phyloP scores from a whole-genome alignment of 2,888 invertebrate species.

The Hymenopus coronatus region DNA sequence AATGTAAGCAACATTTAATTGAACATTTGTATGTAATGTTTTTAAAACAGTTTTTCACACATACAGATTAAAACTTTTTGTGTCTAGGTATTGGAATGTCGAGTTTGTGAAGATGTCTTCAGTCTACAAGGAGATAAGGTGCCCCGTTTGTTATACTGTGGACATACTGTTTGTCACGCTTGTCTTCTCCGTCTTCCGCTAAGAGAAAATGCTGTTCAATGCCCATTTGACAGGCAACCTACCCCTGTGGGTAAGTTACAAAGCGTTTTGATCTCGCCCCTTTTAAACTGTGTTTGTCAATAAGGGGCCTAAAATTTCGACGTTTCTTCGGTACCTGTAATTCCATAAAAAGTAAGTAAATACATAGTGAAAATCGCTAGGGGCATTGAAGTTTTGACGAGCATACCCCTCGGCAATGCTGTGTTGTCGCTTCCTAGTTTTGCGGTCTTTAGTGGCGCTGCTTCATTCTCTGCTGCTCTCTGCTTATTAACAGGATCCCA shows the following conservation, averaged over 20 bases:
- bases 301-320: too few relatives aligned
- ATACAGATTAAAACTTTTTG: neutral
- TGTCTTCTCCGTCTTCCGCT: constrained; percentile 52
- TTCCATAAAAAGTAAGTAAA: neutral
- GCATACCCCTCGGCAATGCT: too few relatives aligned
- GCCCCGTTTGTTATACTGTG: constrained; percentile 52
- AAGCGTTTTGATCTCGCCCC: neutral
- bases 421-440: too few relatives aligned
- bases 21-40: neutral
- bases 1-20: constrained; percentile 33
- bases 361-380: too few relatives aligned
- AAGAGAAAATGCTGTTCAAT: constrained; percentile 47
- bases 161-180: constrained; percentile 57
- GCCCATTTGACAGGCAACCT: constrained; percentile 58
- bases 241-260: constrained; percentile 47
- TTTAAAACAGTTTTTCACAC: neutral
- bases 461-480: too few relatives aligned
- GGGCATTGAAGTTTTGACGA: too few relatives aligned
- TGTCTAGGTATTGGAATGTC: constrained; percentile 51
- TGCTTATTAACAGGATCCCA: too few relatives aligned
- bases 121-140: constrained; percentile 55
- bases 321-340: too few relatives aligned
- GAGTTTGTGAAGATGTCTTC: constrained; percentile 57
- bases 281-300: neutral
- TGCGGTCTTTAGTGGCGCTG: too few relatives aligned